Conservation (phyloP, 2,113 vertebrate genomes). For the Anoura caudifer region DNA sequence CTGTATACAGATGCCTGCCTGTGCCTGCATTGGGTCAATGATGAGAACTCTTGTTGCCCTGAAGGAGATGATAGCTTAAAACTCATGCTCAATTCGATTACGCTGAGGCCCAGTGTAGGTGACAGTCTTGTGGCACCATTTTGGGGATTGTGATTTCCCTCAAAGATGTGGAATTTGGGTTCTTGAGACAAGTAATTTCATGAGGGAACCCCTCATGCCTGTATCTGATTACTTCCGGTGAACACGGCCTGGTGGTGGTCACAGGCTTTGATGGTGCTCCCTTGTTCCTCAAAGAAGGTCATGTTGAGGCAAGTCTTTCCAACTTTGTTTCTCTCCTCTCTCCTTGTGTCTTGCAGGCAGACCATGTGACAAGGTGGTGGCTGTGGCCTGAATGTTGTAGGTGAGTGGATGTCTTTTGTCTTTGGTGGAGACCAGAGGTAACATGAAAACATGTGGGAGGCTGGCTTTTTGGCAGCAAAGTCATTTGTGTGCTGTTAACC, state of each 20-base stretch:
- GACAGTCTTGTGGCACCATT: neutral
- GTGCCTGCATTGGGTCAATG: neutral
- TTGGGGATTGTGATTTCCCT: neutral
- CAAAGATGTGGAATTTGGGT: no score
- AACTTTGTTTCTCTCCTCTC: neutral
- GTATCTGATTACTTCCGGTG: neutral
- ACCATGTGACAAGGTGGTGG: neutral
- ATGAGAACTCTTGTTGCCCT: neutral
- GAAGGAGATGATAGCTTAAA: neutral
- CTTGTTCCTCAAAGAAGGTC: neutral
- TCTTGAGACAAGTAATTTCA: neutral
- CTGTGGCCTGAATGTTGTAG: neutral
- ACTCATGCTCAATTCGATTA: no score
- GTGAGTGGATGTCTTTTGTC: neutral
- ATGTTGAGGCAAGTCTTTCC: neutral
- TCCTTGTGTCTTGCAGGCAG: neutral
- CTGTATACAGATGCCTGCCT: accelerated
- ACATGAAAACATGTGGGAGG: accelerated
- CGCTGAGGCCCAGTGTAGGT: no score
- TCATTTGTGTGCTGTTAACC: no score
- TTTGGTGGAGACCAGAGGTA: neutral
- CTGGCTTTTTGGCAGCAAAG: no score
- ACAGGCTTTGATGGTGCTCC: neutral
- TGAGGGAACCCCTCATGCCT: neutral
- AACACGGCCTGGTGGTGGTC: neutral